Base-by-base conservation (phyloP, 2,113 vertebrate species). In the Oenanthe melanoleuca region DNA sequence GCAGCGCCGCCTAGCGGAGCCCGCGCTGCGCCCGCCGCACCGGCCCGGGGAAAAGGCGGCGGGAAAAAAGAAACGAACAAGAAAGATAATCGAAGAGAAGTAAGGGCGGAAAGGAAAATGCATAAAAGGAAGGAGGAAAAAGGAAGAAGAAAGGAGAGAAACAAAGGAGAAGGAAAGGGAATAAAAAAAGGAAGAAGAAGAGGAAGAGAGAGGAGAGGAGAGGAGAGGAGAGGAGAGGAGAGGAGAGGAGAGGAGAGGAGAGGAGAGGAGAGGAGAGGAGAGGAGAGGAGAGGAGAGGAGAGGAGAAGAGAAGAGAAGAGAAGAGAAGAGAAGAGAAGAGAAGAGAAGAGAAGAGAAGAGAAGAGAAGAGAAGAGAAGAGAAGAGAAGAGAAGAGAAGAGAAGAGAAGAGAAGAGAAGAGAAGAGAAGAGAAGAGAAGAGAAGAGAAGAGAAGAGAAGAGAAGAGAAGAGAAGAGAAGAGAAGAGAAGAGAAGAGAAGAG, bases 341-440 rank as follows among this genome's bases (percentile, higher is more conserved):
- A 18, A 44, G 42, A 44, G 42, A 18, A 44, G 42, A 42, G 42
- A 18, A 44, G 42, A 44, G 42, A 18, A 44, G 42, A 44, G 42
- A 14, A 20, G 31, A 42, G 40, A 15, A 42, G 6, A 28, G 7
- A 5, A 19, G 6, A 14, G 8, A n/a, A 23, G 56, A 14, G 7
- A 12, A 8, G 9, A 20, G 2, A 3, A 9, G 31, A 19, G 40
- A 40, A 11, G 4, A 19, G 7, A 8, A 8, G 6, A 14, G 8
- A 44, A 22, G 55, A 13, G 9, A 14, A 8, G 9, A 19, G 2
- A 4, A 9, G 34, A 18, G 23, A 15, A 5, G 20, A 6, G 5
- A 5, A 17, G 8, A 28, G 7, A 8, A 38, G 7, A 9, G 22
- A 4, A 22, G 5, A 1, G 3, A 2, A 2, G 2, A 3, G 23